Base-by-base conservation (phyloP, 2,888 invertebrate species). In the Caenorhabditis sp. region DNA sequence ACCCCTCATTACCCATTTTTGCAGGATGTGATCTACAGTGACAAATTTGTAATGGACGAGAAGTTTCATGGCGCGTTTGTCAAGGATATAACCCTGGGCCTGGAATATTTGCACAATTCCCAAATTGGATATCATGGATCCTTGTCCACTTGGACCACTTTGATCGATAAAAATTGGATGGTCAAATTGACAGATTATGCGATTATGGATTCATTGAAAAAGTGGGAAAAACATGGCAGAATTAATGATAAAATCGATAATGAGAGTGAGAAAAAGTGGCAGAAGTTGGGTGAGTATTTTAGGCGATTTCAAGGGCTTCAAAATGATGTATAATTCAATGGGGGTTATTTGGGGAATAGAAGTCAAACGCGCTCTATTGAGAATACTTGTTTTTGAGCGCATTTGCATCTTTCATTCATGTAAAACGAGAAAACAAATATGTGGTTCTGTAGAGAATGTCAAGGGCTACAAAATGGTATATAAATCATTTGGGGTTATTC, bases 131-230 rank as follows among this genome's bases (percentile, higher is more conserved):
- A 63, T 63, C 82, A 83, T 64, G 81, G 82, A 1, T 68, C 70
- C n/a, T 58, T 83, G 21, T 63, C 78, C 5, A 60, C 76, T 8
- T 79, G 79, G 81, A 53, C 73, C 1, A 70, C 74, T 1, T 64
- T 83, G 49, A 80, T 83, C 64, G 82, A 83, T 63, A 69, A 75
- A 52, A 79, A 79, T 59, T 79, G 79, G 79, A 73, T 77, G 74
- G 49, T 79, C 4, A 81, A 81, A 52, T 61, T 83, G 59, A 81
- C 81, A 1, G 82, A 83, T 62, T 83, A 76, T 63, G 80, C 69
- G 26, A 23, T 69, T 21, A 52, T 60, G 23, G 77, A 79, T 71
- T 72, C 81, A 20, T 63, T 81, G 38, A 63, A 66, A 56, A 43
- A 77, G 61, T 81, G 79, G 81, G 77, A 81, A 59, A 81, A 79